Conservation (phyloP, 2,888 invertebrate species). For the Tortrix viridana region DNA sequence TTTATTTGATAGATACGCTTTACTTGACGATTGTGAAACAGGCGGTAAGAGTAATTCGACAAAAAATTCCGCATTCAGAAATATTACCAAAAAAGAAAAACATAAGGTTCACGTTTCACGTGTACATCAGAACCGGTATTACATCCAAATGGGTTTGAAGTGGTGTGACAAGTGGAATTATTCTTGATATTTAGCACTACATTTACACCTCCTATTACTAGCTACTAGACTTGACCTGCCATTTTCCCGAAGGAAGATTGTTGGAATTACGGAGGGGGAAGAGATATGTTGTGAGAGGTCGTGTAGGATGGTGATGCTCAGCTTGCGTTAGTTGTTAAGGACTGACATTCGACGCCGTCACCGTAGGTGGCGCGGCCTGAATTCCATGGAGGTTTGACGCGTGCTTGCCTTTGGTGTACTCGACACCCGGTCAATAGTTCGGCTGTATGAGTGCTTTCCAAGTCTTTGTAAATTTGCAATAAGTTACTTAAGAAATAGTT, state of each 20-base stretch:
- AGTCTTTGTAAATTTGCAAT: slow-evolving; percentile 9
- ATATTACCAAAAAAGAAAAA: slow-evolving; percentile 39
- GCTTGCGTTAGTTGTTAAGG: slow-evolving; percentile 56
- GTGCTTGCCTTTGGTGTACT: slow-evolving; percentile 45
- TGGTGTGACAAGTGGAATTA: slow-evolving; percentile 64
- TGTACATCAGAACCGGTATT: slow-evolving; percentile 56
- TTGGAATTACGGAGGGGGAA: slow-evolving; percentile 37
- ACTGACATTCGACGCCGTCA: slow-evolving; percentile 53
- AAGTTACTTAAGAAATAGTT: background rate
- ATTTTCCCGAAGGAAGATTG: slow-evolving; percentile 13
- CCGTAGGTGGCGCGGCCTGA: slow-evolving; percentile 52
- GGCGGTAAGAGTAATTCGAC: too few relatives aligned
- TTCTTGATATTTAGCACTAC: slow-evolving; percentile 68
- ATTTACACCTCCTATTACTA: slow-evolving; percentile 66
- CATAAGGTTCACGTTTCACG: slow-evolving; percentile 55
- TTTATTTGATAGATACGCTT: too few relatives aligned
- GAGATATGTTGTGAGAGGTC: slow-evolving; percentile 43
- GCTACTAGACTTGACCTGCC: slow-evolving; percentile 42
- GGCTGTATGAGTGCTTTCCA: slow-evolving; percentile 10
- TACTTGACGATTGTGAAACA: too few relatives aligned
- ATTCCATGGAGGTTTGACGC: slow-evolving; percentile 54
- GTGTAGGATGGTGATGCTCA: slow-evolving; percentile 52
- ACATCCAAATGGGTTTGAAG: slow-evolving; percentile 53
- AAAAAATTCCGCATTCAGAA: too few relatives aligned
- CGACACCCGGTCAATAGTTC: slow-evolving; percentile 32